Evolutionary conservation across 2,797 vertebrate species (phyloP).

Genomic region (Dermochelys coriacea): DNA sequence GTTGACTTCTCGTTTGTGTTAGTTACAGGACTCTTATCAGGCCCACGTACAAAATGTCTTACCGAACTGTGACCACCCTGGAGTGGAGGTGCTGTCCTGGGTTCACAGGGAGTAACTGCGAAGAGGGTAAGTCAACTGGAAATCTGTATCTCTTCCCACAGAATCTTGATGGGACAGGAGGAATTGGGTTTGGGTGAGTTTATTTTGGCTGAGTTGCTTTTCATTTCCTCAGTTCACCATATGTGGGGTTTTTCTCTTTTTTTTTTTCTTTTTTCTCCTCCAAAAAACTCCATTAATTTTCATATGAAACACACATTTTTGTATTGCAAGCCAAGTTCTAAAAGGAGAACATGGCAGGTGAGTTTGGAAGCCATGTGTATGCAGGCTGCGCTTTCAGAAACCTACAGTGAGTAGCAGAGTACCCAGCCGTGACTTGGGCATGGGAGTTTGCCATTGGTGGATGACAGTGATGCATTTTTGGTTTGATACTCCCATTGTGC

Average conservation of each 20-base stretch:
- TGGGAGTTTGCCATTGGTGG: background rate
- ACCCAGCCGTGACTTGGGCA: background rate
- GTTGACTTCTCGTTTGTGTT: conserved; percentile 76
- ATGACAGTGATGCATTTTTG: background rate
- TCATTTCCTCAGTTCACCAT: background rate
- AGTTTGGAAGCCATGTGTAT: background rate
- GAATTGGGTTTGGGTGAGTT: background rate
- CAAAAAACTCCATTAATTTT: background rate
- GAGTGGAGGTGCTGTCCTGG: conserved; percentile 98
- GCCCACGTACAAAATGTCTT: conserved; percentile 91
- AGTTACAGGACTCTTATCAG: conserved; percentile 96
- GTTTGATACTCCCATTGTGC: background rate
- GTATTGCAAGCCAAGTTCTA: background rate
- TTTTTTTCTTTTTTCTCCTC: background rate
- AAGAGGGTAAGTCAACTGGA: conserved; percentile 86
- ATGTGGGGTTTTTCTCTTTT: no score
- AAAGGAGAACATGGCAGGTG: background rate
- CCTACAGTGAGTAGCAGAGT: background rate
- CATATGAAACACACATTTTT: background rate
- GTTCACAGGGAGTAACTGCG: conserved; percentile 93
- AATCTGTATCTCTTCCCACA: fast-evolving
- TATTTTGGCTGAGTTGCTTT: background rate
- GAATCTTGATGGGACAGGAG: background rate
- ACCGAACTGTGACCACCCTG: conserved; percentile 91
- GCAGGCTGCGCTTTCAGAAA: background rate